Base-by-base conservation (phyloP, 2,888 invertebrate species). In the Myathropa florea region DNA sequence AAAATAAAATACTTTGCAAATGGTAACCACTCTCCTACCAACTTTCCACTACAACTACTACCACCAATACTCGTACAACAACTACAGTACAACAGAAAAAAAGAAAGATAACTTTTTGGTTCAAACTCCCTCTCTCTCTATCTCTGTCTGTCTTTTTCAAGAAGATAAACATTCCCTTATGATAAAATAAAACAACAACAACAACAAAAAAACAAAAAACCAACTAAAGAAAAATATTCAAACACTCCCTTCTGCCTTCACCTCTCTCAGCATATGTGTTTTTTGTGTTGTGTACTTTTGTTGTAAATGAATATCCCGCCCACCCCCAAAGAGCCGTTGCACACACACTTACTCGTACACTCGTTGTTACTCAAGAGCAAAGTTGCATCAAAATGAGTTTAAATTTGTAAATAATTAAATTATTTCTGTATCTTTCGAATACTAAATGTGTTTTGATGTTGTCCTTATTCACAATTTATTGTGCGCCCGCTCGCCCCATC, bases 371-470 rank as follows among this genome's bases (percentile, higher is more conserved):
- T 64, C 46, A 18, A 46, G 59, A 72, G 33, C 65, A 65, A 79
- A 59, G 57, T 79, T 59, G 30, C 30, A 46, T 59, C 63, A 64
- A 57, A 57, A 59, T 76, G 64, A 76, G 64, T 72, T 83, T 28
- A 60, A 55, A 33, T 53, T 63, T 86, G 86, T 86, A 86, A 73
- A 86, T 86, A 77, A 68, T 68, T 76, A 36, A 67, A 81, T 57
- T 60, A 18, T 70, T 28, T 80, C 53, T 65, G 67, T 80, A 78
- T 24, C 68, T 78, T 71, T 83, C 71, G 78, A 86, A 82, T 83
- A 86, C 55, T 59, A 39, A 55, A 75, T 86, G 83, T 83, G 70
- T 83, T 83, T 75, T 78, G 86, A 86, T 86, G 86, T 86, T 86
- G 82, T 82, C 68, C 70, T 72, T 46, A 28, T 68, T 70, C 14